These are phyloP conservation scores for Ophiothrix spiculata DNA, from an alignment of 35 echinoderm and acorn worm genomes.

Conservation along the genomic window DNA sequence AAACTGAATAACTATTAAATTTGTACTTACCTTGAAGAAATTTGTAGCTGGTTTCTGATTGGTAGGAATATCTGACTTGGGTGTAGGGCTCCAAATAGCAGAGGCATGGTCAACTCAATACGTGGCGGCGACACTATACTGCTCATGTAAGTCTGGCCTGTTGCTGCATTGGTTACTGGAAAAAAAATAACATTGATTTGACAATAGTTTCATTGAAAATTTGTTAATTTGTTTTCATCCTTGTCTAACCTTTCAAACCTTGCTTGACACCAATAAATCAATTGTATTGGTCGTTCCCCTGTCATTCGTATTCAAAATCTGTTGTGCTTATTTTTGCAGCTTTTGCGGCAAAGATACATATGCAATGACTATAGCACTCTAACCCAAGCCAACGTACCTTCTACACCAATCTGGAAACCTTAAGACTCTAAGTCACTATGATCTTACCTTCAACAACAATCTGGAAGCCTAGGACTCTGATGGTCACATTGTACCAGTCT, in stretches of 20 bases:
- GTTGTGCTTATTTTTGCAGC: too few species aligned
- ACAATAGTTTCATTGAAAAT: neutral
- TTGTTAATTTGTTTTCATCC: too few species aligned
- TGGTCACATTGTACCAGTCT: constrained; percentile 58
- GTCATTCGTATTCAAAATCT: too few species aligned
- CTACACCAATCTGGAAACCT: constrained; percentile 33
- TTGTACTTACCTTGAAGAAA: constrained; percentile 53
- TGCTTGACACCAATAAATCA: too few species aligned
- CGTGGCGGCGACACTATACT: constrained; percentile 71
- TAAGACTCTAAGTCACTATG: constrained; percentile 21
- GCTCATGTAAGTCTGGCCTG: constrained; percentile 38
- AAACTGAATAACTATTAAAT: neutral
- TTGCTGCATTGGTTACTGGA: constrained; percentile 58
- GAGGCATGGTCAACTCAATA: constrained; percentile 55
- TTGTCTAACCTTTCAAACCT: too few species aligned
- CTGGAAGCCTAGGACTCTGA: constrained; percentile 53
- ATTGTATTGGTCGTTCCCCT: too few species aligned
- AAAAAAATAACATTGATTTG: neutral
- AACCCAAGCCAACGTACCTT: too few species aligned
- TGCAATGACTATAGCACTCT: too few species aligned
- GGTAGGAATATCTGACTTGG: constrained; percentile 44
- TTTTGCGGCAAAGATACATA: too few species aligned
- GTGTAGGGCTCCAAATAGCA: constrained; percentile 77
- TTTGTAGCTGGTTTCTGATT: constrained; percentile 25
- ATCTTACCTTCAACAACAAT: constrained; percentile 58